These are phyloP conservation scores for Acanthosepion esculentum DNA, from an alignment of 2,888 invertebrate genomes.

Conservation along the genomic window DNA sequence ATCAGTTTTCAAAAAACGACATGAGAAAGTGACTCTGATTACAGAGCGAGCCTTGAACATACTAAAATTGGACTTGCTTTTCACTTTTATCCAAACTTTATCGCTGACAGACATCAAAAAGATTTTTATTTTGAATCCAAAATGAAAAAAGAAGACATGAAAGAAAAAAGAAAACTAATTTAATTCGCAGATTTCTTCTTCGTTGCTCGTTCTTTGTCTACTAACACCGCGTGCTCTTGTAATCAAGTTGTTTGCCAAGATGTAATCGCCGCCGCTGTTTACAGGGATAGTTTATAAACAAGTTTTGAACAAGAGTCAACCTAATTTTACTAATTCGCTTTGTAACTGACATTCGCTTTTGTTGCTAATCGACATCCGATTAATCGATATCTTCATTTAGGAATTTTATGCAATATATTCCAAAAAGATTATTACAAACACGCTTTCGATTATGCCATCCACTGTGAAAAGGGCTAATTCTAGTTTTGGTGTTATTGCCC, in stretches of 20 bases:
- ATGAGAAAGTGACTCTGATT: background rate
- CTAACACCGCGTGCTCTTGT: background rate
- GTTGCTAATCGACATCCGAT: background rate
- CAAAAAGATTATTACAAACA: too few species aligned
- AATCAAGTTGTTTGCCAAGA: background rate
- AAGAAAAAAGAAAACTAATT: background rate
- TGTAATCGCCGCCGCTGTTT: background rate
- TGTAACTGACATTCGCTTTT: background rate
- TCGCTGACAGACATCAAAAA: background rate
- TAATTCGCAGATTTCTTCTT: background rate
- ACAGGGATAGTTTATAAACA: background rate
- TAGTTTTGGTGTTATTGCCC: too few species aligned
- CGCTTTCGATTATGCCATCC: too few species aligned
- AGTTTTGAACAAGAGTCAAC: background rate
- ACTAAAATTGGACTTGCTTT: background rate
- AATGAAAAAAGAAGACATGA: background rate
- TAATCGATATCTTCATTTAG: background rate
- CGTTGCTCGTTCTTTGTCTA: background rate
- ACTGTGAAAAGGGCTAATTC: too few species aligned
- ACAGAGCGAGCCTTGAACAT: background rate
- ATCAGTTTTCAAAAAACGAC: background rate
- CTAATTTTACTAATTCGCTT: background rate
- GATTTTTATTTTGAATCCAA: background rate
- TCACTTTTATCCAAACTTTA: background rate
- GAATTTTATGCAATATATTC: background rate